Evolutionary conservation across 2,888 invertebrate genomes (phyloP).

Genomic region (Orthonevra nobilis): DNA sequence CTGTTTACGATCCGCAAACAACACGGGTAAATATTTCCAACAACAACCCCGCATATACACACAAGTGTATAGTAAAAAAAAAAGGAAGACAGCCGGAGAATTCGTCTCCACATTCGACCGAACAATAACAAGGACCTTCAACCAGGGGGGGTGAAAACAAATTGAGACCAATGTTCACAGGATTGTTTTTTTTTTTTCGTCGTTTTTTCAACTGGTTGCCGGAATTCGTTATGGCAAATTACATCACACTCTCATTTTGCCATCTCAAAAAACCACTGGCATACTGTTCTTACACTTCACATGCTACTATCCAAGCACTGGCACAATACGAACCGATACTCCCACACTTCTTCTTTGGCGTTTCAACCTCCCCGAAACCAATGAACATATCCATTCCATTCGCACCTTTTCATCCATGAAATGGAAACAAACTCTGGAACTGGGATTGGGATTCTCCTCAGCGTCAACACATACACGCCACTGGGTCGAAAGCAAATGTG

Average conservation of each 20-base stretch:
- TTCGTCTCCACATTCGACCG: conserved; percentile 25
- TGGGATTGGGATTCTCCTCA: conserved; percentile 9
- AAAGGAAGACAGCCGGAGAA: conserved; percentile 13
- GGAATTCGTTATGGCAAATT: conserved; percentile 69
- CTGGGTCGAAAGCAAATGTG: conserved; percentile 64
- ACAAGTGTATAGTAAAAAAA: conserved; percentile 8
- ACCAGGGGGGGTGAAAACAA: conserved; percentile 30
- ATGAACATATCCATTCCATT: conserved; percentile 69
- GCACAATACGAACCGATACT: not conserved
- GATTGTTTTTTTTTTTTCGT: conserved; percentile 17
- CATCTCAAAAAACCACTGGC: conserved; percentile 52
- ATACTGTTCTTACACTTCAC: conserved; percentile 48
- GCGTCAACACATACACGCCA: not conserved
- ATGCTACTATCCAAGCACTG: no score
- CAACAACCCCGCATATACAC: conserved; percentile 44
- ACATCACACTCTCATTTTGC: conserved; percentile 64
- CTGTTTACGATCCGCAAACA: conserved; percentile 69
- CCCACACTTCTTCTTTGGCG: not conserved
- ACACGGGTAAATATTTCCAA: conserved; percentile 57
- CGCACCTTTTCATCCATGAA: conserved; percentile 70
- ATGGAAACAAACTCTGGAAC: conserved; percentile 65
- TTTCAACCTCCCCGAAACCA: conserved; percentile 56
- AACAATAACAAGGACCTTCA: conserved; percentile 29
- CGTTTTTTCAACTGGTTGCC: conserved; percentile 11
- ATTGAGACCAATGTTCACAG: conserved; percentile 49